These are phyloP conservation scores for cattle (Bos taurus) DNA, from an alignment of 2,113 vertebrate genomes.

Conservation along the genomic window ARS-UCD2.0 NC_037351.1:29672001-29672500, in stretches of 20 bases:
- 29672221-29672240: neutral
- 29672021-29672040: neutral
- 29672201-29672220: neutral
- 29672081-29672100: neutral
- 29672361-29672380: neutral
- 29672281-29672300: neutral
- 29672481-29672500: neutral
- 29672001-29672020: neutral
- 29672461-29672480: neutral
- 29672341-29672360: neutral
- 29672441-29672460: neutral
- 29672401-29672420: neutral
- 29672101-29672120: neutral
- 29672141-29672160: neutral
- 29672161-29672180: neutral
- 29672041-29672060: neutral
- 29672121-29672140: neutral
- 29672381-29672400: neutral
- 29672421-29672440: neutral
- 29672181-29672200: neutral
- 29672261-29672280: neutral
- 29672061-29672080: neutral
- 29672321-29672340: neutral
- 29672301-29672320: neutral
- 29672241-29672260: neutral